phyloP scores from a whole-genome alignment of 1,140 invertebrate species.

The Magallana ariakensis region DNA sequence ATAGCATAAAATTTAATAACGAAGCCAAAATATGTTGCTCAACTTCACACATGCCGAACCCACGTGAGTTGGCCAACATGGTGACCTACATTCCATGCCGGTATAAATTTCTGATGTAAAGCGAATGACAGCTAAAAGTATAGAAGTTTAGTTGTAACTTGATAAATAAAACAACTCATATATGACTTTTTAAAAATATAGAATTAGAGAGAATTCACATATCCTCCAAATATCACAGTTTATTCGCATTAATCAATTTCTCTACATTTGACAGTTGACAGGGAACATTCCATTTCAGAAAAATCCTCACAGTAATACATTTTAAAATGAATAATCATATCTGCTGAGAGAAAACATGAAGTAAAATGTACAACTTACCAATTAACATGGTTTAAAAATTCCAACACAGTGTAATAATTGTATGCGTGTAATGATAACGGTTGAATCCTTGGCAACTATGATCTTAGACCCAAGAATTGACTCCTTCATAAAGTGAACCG shows the following conservation, averaged over 20 bases:
- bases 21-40: neutral
- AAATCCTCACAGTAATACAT: neutral
- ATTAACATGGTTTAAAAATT: constrained; percentile 33
- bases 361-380: neutral
- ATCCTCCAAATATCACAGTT: neutral
- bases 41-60: constrained; percentile 3
- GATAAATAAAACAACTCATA: neutral
- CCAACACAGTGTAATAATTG: constrained; percentile 27
- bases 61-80: constrained; percentile 43
- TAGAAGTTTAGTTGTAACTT: neutral
- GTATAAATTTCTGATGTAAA: neutral
- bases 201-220: neutral
- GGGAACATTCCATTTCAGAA: neutral
- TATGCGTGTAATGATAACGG: neutral
- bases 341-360: neutral
- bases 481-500: constrained; percentile 30
- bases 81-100: constrained; percentile 43
- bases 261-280: neutral
- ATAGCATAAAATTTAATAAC: neutral
- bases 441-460: constrained; percentile 48
- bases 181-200: neutral
- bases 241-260: neutral
- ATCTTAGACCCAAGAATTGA: constrained; percentile 36
- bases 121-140: constrained; percentile 29
- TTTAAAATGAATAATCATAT: neutral